phyloP scores from a whole-genome alignment of 2,113 vertebrate genomes.

The Eudyptes chrysolophus region DNA sequence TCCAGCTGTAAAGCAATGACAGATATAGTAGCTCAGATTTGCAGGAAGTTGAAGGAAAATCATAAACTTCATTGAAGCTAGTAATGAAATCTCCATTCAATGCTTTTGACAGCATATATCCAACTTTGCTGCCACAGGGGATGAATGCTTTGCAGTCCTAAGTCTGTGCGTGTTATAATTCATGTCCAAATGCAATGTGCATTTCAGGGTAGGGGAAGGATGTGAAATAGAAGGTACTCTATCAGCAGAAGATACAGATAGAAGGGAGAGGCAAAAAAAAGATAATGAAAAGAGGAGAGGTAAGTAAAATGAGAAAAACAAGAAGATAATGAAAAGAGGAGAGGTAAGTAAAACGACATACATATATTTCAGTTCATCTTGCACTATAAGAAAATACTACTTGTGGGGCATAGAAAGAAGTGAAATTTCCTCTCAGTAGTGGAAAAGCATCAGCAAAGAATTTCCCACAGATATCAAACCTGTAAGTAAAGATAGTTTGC shows the following conservation, averaged over 20 bases:
- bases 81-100: not conserved
- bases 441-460: not conserved
- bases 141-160: not conserved
- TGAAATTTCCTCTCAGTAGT: not conserved
- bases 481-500: not conserved
- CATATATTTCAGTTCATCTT: not conserved
- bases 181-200: not conserved
- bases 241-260: not conserved
- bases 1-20: slow-evolving; percentile 69
- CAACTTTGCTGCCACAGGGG: not conserved
- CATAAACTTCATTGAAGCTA: not conserved
- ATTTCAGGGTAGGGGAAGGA: not conserved
- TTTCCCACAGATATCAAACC: not conserved
- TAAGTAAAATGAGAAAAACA: not conserved
- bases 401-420: not conserved
- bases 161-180: not conserved
- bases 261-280: not conserved
- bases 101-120: not conserved
- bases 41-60: not conserved
- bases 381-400: not conserved
- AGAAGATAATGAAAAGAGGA: not conserved
- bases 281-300: not conserved
- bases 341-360: not conserved
- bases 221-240: not conserved
- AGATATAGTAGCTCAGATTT: not conserved